phyloP scores from a whole-genome alignment of 2,797 vertebrate species.

The Peromyscus melanophrys region DNA sequence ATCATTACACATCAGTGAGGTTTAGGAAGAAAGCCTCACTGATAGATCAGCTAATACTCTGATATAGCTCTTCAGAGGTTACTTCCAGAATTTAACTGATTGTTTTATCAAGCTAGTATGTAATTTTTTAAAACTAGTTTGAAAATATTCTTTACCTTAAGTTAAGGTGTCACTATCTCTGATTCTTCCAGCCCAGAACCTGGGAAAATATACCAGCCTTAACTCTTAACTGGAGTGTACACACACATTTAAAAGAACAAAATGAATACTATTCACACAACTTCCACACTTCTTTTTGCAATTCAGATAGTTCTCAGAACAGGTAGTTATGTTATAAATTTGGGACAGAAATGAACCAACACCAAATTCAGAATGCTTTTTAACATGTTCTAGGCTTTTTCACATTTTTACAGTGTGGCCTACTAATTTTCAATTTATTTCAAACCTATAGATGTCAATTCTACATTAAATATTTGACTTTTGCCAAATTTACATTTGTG shows the following conservation, averaged over 20 bases:
- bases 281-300: background rate
- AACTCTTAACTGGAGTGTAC: background rate
- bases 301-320: background rate
- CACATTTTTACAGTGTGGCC: background rate
- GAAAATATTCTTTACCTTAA: background rate
- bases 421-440: background rate
- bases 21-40: background rate
- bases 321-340: background rate
- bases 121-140: background rate
- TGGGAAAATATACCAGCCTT: background rate
- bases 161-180: background rate
- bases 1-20: background rate
- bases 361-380: background rate
- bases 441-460: background rate
- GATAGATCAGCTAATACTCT: background rate
- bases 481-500: background rate
- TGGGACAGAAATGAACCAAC: background rate
- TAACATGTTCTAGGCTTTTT: background rate
- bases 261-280: background rate
- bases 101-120: background rate
- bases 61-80: background rate
- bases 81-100: background rate
- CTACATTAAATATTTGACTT: background rate
- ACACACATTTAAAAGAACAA: background rate
- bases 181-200: background rate